Percentiles rank a stretch among this genome's conserved stretches.
These are phyloP conservation scores for Lichenostomus cassidix DNA, from an alignment of 2,113 vertebrate species.

Conservation along the genomic window DNA sequence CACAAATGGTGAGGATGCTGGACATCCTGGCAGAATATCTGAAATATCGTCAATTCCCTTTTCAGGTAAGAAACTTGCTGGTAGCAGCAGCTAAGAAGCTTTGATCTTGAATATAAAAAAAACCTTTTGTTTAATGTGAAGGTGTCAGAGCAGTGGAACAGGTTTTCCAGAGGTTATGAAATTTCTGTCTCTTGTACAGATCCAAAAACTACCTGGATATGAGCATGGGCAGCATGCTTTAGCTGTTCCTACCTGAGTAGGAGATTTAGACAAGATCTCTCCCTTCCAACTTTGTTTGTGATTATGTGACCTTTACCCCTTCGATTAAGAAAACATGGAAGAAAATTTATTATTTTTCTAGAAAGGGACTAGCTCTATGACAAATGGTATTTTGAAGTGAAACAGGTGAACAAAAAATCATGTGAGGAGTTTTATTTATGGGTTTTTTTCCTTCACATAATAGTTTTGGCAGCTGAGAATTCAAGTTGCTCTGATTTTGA, in stretches of 20 bases:
- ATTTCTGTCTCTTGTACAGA: not conserved
- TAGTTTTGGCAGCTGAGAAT: not conserved
- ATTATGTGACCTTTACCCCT: not conserved
- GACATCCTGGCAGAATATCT: conserved; percentile 98
- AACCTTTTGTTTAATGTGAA: not conserved
- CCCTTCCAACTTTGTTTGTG: not conserved
- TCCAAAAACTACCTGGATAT: not conserved
- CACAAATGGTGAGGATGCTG: conserved; percentile 99
- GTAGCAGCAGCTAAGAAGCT: not conserved
- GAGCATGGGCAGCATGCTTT: not conserved
- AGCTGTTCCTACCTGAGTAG: not conserved
- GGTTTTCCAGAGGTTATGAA: not conserved
- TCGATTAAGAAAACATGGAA: not conserved
- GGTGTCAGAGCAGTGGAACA: not conserved
- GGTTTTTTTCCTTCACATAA: not conserved
- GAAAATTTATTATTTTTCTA: not conserved
- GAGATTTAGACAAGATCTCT: not conserved
- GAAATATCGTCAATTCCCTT: conserved; percentile 91
- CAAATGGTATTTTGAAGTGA: not conserved
- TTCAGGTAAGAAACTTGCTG: conserved; percentile 81
- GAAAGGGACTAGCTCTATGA: not conserved
- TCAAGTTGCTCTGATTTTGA: not conserved
- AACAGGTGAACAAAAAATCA: not conserved
- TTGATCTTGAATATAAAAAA: not conserved
- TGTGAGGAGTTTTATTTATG: not conserved